Conservation (phyloP, 92 coral and sea anemone genomes). For the Nematostella vectensis region DNA sequence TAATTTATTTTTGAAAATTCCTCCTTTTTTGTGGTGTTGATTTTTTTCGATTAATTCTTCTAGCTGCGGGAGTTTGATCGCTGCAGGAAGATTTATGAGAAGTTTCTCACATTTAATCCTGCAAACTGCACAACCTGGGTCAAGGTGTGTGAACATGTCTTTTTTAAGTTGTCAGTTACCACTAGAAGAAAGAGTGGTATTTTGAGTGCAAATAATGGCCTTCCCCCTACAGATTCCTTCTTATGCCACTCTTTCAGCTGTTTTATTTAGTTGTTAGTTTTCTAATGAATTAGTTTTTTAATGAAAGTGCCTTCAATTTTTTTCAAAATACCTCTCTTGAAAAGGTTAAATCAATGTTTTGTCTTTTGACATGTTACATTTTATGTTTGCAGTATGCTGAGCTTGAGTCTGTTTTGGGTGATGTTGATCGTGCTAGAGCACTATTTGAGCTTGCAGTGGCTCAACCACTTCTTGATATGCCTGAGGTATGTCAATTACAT, state of each 20-base stretch:
- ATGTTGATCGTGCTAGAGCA: slow-evolving; percentile 75
- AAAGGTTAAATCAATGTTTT: no score
- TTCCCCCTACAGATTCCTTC: no score
- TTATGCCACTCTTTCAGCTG: no score
- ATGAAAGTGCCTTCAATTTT: no score
- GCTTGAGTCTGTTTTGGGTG: slow-evolving; percentile 83
- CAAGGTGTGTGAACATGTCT: slow-evolving; percentile 64
- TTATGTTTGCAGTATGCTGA: slow-evolving; percentile 59
- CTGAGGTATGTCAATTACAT: slow-evolving; percentile 74
- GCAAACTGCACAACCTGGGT: slow-evolving; percentile 98
- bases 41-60: slow-evolving; percentile 7
- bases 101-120: slow-evolving; percentile 85
- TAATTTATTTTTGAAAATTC: no score
- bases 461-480: slow-evolving; percentile 96
- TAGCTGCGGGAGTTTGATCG: slow-evolving; percentile 97
- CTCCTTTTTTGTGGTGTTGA: no score
- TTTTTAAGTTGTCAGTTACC: background rate
- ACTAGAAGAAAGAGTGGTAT: no score
- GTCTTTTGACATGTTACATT: no score
- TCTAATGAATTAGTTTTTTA: no score
- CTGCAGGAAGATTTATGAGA: slow-evolving; percentile 93
- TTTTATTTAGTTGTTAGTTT: no score
- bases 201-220: no score
- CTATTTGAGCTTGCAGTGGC: slow-evolving; percentile 89
- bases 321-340: no score